Base-by-base conservation (phyloP, 2,113 vertebrate species). In the Rhodinocichla rosea region DNA sequence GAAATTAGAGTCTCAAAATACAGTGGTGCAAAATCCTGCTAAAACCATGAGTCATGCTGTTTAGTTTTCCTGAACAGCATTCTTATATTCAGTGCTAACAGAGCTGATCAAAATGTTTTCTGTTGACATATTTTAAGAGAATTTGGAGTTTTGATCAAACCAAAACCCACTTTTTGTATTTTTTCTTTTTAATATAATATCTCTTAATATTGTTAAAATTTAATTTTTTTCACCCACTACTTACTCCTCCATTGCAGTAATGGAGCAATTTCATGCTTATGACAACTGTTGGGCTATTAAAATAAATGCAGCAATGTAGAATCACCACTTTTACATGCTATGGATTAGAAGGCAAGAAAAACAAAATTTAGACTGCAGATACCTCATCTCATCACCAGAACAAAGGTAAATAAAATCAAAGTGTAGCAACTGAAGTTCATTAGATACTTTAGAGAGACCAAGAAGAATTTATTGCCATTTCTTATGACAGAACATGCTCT, bases 121-220 rank as follows among this genome's bases (percentile, higher is more conserved):
- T 13, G 26, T 2, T 40, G 27, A 57, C 14, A 75, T 3, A 19
- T 60, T 85, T 87, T 45, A 70, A 65, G 19, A 82, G 21, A 65
- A 53, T 5, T 56, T 15, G 8, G 52, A 62, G 56, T 60, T 89
- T 63, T 44, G 33, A 35, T 15, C 15, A 79, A 80, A 71, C 5
- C 15, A 35, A 40, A 80, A 60, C 11, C 0, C 4, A 7, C 1
- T 22, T 33, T 21, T 33, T 4, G 6, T 13, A 9, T 28, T 35
- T 40, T 77, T 57, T 49, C 7, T 71, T 87, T 60, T 50, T 47
- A 55, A 59, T 33, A 14, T 19, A 90, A 15, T 39, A 4, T 18
- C 12, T 83, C 80, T 62, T 32, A 40, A 47, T 92, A 62, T 6
- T 65, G 26, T 52, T 7, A 80, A 75, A 82, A 40, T 13, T 49